These are phyloP conservation scores for Acleris cristana DNA, from an alignment of 2,888 invertebrate species.

Conservation along the genomic window DNA sequence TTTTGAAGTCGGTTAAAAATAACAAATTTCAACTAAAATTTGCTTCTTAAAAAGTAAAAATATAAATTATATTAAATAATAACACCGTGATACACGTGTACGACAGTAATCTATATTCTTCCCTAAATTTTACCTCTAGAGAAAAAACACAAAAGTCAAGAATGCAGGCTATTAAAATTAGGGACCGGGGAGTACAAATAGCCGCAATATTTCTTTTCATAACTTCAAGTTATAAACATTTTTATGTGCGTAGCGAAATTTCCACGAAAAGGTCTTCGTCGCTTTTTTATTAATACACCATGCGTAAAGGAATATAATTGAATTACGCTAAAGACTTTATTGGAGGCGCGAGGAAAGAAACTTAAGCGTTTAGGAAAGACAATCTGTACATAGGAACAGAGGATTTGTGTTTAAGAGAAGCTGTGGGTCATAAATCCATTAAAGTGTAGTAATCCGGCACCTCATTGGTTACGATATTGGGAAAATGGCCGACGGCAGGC, in stretches of 20 bases:
- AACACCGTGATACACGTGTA: too few relatives aligned
- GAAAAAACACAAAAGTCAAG: constrained; percentile 34
- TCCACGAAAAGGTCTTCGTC: constrained; percentile 43
- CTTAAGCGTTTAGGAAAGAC: constrained; percentile 1
- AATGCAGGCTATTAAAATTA: constrained; percentile 47
- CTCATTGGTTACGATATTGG: constrained; percentile 48
- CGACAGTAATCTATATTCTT: too few relatives aligned
- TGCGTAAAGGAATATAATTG: constrained; percentile 23
- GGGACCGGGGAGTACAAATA: constrained; percentile 49
- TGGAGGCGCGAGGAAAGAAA: constrained; percentile 12
- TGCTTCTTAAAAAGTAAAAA: too few relatives aligned
- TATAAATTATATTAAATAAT: too few relatives aligned
- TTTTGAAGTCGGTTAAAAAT: too few relatives aligned
- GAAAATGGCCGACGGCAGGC: constrained; percentile 42
- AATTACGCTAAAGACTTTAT: constrained; percentile 25
- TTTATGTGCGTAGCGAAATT: constrained; percentile 52
- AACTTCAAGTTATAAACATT: constrained; percentile 59
- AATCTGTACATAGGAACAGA: constrained; percentile 46
- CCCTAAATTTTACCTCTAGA: neutral
- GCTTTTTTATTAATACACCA: constrained; percentile 16
- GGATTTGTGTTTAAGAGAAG: constrained; percentile 46
- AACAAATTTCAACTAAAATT: too few relatives aligned
- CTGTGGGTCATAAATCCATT: constrained; percentile 60
- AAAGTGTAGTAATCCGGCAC: constrained; percentile 56
- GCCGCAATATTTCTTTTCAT: constrained; percentile 58